Percentiles rank a stretch among this genome's conserved stretches.
Conservation (phyloP, 2,113 vertebrate species). For the Elachura formosa region DNA sequence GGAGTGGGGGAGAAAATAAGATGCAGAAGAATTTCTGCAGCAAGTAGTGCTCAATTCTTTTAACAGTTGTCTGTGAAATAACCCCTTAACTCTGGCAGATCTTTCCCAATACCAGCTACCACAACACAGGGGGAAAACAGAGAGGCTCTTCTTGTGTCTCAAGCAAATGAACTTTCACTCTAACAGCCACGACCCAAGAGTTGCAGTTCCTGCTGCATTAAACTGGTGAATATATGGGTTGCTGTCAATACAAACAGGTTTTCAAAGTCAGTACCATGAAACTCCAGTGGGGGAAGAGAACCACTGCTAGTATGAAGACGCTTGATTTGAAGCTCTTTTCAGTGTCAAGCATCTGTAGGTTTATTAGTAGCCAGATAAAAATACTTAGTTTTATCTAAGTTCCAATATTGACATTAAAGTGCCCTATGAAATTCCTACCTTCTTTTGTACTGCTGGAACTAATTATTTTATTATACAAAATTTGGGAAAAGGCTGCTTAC, state of each 20-base stretch:
- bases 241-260: neutral
- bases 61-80: neutral
- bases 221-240: neutral
- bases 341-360: neutral
- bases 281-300: neutral
- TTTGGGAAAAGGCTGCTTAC: neutral
- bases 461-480: neutral
- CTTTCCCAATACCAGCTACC: neutral
- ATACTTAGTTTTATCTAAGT: neutral
- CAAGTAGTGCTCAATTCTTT: neutral
- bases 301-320: neutral
- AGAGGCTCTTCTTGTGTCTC: neutral
- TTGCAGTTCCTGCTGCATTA: neutral
- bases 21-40: neutral
- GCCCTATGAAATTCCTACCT: neutral
- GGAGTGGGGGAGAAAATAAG: neutral
- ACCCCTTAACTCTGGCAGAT: neutral
- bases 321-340: neutral
- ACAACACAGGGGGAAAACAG: fast-evolving
- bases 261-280: neutral
- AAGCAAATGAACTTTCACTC: neutral
- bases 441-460: neutral
- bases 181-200: neutral
- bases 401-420: neutral
- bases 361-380: neutral